These are phyloP conservation scores for Vespertilio murinus DNA, from an alignment of 2,797 vertebrate genomes.

Conservation along the genomic window DNA sequence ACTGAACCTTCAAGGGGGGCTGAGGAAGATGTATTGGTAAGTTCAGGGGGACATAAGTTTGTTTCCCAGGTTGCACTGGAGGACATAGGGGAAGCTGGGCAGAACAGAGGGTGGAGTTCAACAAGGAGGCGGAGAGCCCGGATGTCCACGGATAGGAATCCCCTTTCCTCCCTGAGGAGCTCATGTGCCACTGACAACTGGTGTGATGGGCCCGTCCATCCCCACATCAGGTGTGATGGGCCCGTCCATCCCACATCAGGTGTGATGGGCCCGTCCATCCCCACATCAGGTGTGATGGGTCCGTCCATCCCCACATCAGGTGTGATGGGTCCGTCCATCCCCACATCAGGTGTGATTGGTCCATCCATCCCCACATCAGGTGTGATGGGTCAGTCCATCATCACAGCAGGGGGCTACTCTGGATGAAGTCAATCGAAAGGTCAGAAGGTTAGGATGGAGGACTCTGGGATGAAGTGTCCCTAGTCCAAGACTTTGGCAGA, in stretches of 20 bases:
- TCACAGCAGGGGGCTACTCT: background rate
- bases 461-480: background rate
- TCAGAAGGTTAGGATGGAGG: background rate
- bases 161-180: background rate
- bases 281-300: background rate
- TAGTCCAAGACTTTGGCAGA: background rate
- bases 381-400: background rate
- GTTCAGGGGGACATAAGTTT: background rate
- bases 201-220: background rate
- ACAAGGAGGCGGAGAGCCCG: background rate
- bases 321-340: background rate
- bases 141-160: background rate
- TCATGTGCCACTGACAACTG: background rate
- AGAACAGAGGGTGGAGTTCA: background rate
- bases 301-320: background rate
- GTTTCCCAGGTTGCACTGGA: background rate
- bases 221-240: background rate
- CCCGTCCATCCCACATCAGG: background rate
- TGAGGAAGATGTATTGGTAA: background rate
- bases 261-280: background rate
- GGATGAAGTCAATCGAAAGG: background rate
- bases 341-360: background rate
- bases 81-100: background rate
- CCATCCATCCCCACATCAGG: background rate
- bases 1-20: background rate